phyloP scores from a whole-genome alignment of 2,113 vertebrate genomes.

The Halcyon malimbica region DNA sequence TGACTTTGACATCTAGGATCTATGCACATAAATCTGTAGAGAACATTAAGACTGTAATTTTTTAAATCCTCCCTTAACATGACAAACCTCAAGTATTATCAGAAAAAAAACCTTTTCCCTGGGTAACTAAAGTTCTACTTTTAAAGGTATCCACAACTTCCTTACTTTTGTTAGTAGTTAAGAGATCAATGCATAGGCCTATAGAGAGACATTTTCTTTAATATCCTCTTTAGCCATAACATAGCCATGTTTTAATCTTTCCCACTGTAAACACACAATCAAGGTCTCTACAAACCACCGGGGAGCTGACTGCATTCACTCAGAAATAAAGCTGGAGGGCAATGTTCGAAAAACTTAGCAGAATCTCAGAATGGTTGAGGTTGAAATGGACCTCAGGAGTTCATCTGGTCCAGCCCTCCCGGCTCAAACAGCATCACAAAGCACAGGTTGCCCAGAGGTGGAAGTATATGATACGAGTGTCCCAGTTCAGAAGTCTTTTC shows the following conservation, averaged over 20 bases:
- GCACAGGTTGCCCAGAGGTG: not conserved
- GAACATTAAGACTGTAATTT: not conserved
- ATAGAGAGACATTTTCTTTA: not conserved
- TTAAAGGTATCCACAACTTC: not conserved
- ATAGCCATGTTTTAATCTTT: not conserved
- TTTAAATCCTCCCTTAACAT: not conserved
- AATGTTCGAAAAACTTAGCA: not conserved
- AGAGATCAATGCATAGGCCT: not conserved
- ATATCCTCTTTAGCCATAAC: not conserved
- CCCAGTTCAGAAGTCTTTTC: not conserved
- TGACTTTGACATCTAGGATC: not conserved
- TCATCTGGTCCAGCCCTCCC: not conserved
- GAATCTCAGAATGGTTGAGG: not conserved
- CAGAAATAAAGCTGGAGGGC: not conserved
- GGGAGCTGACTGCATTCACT: not conserved
- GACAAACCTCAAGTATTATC: not conserved
- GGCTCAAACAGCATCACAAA: not conserved
- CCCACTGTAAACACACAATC: not conserved
- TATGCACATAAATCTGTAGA: not conserved
- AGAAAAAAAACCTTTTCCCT: not conserved
- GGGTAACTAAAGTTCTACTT: not conserved
- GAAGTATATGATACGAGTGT: not conserved
- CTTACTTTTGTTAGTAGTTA: not conserved
- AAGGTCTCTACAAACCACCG: not conserved
- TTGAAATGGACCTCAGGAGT: not conserved